phyloP scores from a whole-genome alignment of 2,113 vertebrate species.

The Callospermophilus lateralis region DNA sequence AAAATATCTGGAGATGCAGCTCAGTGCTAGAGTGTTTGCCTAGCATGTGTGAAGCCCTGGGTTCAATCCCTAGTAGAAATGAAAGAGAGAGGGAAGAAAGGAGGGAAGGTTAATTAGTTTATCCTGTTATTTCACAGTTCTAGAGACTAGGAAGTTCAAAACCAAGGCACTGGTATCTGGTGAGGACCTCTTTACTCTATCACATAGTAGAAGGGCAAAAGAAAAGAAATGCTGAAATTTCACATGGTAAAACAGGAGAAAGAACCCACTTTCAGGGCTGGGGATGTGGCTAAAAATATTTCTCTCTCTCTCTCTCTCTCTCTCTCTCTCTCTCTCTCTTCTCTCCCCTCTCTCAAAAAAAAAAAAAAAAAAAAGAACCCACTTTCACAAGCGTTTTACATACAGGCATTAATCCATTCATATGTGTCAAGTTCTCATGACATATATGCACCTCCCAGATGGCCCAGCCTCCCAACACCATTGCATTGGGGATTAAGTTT shows the following conservation, averaged over 20 bases:
- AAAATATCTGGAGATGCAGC: too few species aligned
- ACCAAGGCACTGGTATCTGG: not conserved
- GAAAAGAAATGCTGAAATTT: not conserved
- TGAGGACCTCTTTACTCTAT: not conserved
- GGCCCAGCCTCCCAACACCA: not conserved
- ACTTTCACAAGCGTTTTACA: not conserved
- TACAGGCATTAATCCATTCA: not conserved
- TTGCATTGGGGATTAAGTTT: too few species aligned
- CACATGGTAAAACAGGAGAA: not conserved
- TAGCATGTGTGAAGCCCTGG: too few species aligned
- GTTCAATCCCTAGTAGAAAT: too few species aligned
- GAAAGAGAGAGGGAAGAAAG: too few species aligned
- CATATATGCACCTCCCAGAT: not conserved
- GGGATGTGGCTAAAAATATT: too few species aligned
- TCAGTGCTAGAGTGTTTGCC: too few species aligned
- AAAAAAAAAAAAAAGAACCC: too few species aligned
- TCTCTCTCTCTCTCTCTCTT: too few species aligned
- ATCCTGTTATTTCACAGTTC: not conserved
- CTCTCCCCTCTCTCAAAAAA: too few species aligned
- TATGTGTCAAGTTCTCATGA: not conserved
- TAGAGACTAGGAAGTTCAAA: not conserved
- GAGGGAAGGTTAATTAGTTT: too few species aligned
- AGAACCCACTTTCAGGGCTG: not conserved
- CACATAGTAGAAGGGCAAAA: not conserved
- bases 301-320: too few species aligned